Evolutionary conservation across 2,113 vertebrate genomes (phyloP).

Genomic region (Galeopterus variegatus): DNA sequence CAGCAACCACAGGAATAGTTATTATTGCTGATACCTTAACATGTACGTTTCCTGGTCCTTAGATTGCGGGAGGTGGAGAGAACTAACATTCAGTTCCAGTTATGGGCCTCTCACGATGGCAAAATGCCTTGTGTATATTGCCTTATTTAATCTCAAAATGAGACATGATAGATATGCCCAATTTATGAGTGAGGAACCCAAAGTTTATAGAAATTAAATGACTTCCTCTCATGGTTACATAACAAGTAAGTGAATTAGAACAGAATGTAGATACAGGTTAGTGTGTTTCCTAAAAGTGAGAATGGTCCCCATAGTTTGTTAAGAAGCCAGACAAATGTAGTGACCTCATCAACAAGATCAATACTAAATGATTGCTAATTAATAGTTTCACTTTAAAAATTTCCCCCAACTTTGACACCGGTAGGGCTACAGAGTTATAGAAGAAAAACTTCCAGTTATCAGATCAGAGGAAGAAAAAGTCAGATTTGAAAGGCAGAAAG

Average conservation of each 20-base stretch:
- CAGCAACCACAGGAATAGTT: not conserved
- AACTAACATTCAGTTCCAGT: not conserved
- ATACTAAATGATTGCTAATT: conserved; percentile 35
- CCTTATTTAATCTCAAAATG: conserved; percentile 23
- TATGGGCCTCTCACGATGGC: not conserved
- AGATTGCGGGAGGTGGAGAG: not conserved
- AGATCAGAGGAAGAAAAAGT: conserved; percentile 95
- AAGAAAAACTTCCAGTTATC: conserved; percentile 93
- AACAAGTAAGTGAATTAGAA: conserved; percentile 31
- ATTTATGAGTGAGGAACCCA: not conserved
- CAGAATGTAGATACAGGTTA: not conserved
- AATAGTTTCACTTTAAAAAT: not conserved
- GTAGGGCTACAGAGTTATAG: conserved; percentile 98
- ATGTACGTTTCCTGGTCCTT: conserved; percentile 14
- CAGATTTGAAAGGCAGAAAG: conserved; percentile 97
- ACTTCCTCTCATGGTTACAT: not conserved
- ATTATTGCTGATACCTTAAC: not conserved
- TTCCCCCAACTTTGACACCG: conserved; percentile 17
- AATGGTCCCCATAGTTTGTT: not conserved
- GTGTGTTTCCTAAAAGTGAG: conserved; percentile 13
- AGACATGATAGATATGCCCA: not conserved
- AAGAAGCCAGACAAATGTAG: not conserved
- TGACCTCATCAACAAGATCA: not conserved
- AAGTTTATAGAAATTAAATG: not conserved
- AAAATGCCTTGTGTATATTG: not conserved